Evolutionary conservation across 2,888 invertebrate genomes (phyloP), one percentile per base, ranked within the genome.

Genomic region (Gryllus longicercus): DNA sequence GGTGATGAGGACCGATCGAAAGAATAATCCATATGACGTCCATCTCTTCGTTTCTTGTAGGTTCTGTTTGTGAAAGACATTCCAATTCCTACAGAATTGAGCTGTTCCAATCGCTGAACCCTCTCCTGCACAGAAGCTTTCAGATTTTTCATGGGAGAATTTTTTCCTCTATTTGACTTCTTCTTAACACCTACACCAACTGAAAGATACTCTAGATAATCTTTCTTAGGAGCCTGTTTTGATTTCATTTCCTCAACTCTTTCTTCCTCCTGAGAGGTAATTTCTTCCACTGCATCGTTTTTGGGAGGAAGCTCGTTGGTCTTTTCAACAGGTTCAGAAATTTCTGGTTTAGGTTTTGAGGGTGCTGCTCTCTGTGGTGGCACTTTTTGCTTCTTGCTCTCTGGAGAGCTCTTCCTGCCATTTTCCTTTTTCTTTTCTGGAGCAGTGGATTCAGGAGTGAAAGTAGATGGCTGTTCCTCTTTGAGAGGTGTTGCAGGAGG

Each of bases 181-280:
- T 93, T 94, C 86, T 91, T 91, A 85, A 93, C 91, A 75, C 90
- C 89, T 2, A 90, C 90, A 80, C 90, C 90, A 81, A 93, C 91
- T 79, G 92, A 91, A 82, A 95, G 88, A 85, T 93, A 94, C 84
- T 95, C 95, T 84, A 94, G 88, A 63, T 93, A 93, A 86, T 93
- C 93, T 81, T 93, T 91, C 83, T 93, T 92, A 82, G 92, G 79
- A 25, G 78, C 75, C 12, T 93, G 93, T 80, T 91, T 92, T 82
- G 74, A 77, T n/a, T 51, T 79, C n/a, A 75, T 25, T 21, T 25
- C 16, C 12, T 25, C 77, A 80, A 77, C 74, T 25, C 23, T 25
- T 21, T 25, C 16, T 3, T 25, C 77, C 77, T 80, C 74, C 3
- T 21, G 4, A 18, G 50, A n/a, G 8, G 74, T 74, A 12, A 49